Conservation (phyloP, 2,888 invertebrate species). For the Eutolmus rufibarbis region DNA sequence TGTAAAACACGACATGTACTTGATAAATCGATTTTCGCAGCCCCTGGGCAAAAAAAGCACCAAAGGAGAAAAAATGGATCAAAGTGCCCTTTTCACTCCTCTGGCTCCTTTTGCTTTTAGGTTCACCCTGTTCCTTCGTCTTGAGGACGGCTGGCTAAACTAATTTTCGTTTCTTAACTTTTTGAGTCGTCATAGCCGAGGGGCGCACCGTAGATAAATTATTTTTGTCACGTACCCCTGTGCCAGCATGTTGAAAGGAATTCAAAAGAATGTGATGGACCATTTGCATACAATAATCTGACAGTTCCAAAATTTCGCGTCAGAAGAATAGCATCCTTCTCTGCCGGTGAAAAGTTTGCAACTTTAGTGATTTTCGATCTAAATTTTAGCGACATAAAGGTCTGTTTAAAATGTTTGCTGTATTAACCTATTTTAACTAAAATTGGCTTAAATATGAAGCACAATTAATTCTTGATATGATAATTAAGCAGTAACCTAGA, state of each 20-base stretch:
- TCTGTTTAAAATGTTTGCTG: not conserved
- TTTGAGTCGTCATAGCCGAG: slow-evolving; percentile 46
- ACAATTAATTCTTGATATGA: no score
- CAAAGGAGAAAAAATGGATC: slow-evolving; percentile 43
- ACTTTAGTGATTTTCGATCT: not conserved
- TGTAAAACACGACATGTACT: slow-evolving; percentile 49
- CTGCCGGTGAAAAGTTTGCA: not conserved
- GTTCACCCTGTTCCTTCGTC: not conserved
- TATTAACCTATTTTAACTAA: not conserved
- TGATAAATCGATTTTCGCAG: slow-evolving; percentile 49
- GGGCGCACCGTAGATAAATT: slow-evolving; percentile 37
- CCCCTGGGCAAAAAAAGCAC: slow-evolving; percentile 43
- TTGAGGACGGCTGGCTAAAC: slow-evolving; percentile 43
- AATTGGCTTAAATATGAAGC: no score
- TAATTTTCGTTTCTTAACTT: slow-evolving; percentile 49
- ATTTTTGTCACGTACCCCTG: slow-evolving; percentile 44
- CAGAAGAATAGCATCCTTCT: not conserved
- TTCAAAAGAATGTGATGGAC: slow-evolving; percentile 40
- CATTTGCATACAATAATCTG: slow-evolving; percentile 43
- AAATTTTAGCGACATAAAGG: not conserved
- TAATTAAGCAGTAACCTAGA: no score
- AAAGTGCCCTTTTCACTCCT: slow-evolving; percentile 43
- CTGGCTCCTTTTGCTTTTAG: not conserved
- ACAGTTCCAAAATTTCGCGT: slow-evolving; percentile 18
- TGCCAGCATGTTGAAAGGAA: slow-evolving; percentile 37